phyloP scores from a whole-genome alignment of 2,113 vertebrate species.

The Ptilonorhynchus violaceus region DNA sequence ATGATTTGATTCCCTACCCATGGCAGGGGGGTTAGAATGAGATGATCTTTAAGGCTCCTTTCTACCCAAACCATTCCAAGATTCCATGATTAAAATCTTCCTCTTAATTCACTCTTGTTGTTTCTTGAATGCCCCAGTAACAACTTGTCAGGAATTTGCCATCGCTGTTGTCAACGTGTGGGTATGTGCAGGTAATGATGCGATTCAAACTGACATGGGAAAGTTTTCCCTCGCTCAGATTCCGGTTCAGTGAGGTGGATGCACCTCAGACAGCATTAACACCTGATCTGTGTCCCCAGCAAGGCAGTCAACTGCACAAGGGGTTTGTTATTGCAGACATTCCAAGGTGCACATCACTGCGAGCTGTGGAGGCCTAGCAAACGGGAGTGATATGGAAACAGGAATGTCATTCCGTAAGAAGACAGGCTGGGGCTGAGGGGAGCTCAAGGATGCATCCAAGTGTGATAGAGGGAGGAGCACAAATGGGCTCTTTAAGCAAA shows the following conservation, averaged over 20 bases:
- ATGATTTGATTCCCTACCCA: neutral
- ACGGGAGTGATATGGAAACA: neutral
- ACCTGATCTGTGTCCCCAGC: neutral
- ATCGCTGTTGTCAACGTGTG: neutral
- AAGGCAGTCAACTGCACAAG: neutral
- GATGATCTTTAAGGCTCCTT: neutral
- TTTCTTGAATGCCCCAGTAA: neutral
- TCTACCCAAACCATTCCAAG: neutral
- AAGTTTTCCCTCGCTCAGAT: neutral
- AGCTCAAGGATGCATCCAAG: neutral
- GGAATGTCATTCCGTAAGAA: neutral
- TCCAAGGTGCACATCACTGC: neutral
- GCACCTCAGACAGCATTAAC: neutral
- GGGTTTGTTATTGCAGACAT: neutral
- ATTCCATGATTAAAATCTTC: neutral
- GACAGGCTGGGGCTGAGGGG: neutral
- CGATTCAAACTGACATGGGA: neutral
- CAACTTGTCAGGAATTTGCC: neutral
- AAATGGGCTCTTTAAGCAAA: neutral
- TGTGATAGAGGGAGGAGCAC: neutral
- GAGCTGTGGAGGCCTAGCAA: neutral
- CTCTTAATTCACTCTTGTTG: neutral
- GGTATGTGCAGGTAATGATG: neutral
- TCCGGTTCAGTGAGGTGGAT: constrained; percentile 1
- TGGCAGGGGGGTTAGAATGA: neutral